Conservation (phyloP, 2,888 invertebrate genomes). For the Parapristionchus giblindavisi region DNA sequence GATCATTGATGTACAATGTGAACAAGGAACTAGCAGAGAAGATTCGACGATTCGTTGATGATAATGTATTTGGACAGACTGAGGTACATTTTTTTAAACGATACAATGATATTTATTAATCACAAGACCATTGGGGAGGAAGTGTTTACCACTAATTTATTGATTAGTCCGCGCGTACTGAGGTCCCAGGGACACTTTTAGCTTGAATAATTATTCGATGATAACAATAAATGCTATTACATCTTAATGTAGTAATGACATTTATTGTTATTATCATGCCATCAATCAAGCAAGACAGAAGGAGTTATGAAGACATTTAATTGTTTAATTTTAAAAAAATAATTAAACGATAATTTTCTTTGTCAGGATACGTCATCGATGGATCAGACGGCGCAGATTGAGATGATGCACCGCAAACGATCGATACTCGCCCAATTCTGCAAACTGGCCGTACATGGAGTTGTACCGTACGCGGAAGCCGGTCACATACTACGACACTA, state of each 20-base stretch:
- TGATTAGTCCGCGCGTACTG: no score
- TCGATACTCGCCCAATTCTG: slow-evolving; percentile 96
- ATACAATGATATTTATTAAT: no score
- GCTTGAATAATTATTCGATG: no score
- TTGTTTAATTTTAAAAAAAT: not conserved
- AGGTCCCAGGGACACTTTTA: no score
- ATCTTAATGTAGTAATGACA: no score
- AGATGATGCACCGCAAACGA: slow-evolving; percentile 92
- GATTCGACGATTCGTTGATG: slow-evolving; percentile 57
- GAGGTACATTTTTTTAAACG: slow-evolving; percentile 5
- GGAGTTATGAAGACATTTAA: no score
- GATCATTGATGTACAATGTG: not conserved
- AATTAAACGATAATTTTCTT: not conserved
- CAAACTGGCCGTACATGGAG: slow-evolving; percentile 96
- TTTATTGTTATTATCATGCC: no score
- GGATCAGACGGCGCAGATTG: slow-evolving; percentile 93
- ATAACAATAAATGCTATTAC: no score
- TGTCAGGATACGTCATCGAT: slow-evolving; percentile 71
- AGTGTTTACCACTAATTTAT: no score
- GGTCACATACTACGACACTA: slow-evolving; percentile 96
- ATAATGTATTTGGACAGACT: slow-evolving; percentile 61
- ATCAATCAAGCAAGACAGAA: no score
- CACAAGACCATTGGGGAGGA: no score
- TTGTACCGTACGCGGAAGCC: slow-evolving; percentile 87
- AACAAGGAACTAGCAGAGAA: slow-evolving; percentile 44